Evolutionary conservation across 2,113 vertebrate genomes (phyloP).

Genomic region (Notarius quadriscutis): DNA sequence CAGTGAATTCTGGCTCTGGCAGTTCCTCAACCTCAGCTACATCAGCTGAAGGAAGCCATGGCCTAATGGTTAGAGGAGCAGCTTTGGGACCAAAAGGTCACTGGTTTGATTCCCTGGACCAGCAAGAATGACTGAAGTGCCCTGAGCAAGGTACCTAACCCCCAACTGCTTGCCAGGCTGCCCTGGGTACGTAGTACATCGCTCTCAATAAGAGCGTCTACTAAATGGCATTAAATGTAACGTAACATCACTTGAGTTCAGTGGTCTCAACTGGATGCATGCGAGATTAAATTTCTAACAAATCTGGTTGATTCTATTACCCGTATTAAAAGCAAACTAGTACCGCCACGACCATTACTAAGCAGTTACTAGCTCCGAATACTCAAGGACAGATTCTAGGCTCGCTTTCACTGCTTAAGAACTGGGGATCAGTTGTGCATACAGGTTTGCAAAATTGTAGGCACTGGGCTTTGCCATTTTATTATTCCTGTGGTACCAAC

Average conservation of each 20-base stretch:
- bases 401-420: not conserved
- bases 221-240: too few relatives aligned
- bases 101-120: too few relatives aligned
- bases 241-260: not conserved
- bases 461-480: not conserved
- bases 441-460: not conserved
- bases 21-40: not conserved
- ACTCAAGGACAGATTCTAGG: not conserved
- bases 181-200: too few relatives aligned
- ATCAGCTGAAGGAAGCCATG: too few relatives aligned
- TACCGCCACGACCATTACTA: not conserved
- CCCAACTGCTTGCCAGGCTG: too few relatives aligned
- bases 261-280: not conserved
- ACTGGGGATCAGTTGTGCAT: not conserved
- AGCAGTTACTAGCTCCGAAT: not conserved
- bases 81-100: too few relatives aligned
- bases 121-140: too few relatives aligned
- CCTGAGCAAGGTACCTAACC: too few relatives aligned
- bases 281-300: not conserved
- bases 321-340: not conserved
- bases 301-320: not conserved
- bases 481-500: not conserved
- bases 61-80: too few relatives aligned
- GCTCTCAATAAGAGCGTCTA: too few relatives aligned
- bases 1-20: not conserved